phyloP scores from a whole-genome alignment of 2,888 invertebrate species.

The Stenodema calcarata region DNA sequence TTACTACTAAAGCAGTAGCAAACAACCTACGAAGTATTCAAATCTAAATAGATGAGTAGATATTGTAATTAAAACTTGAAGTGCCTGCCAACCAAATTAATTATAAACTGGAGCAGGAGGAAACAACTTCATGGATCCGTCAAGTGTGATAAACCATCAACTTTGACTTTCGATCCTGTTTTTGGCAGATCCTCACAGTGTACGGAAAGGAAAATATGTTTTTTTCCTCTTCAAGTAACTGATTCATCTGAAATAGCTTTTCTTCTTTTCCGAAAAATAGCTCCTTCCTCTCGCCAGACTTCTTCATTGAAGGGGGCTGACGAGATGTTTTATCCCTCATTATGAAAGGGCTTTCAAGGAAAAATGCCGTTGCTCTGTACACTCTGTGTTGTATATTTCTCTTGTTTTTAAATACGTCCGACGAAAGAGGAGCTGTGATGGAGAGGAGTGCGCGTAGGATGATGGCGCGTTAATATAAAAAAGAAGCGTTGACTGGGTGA shows the following conservation, averaged over 20 bases:
- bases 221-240: not conserved
- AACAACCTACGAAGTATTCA: too few relatives aligned
- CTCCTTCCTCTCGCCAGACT: not conserved
- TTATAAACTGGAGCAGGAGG: too few relatives aligned
- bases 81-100: too few relatives aligned
- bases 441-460: not conserved
- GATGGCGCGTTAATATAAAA: not conserved
- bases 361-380: not conserved
- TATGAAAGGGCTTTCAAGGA: not conserved
- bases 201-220: too few relatives aligned
- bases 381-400: not conserved
- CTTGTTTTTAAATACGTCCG: not conserved
- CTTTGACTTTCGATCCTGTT: too few relatives aligned
- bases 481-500: constrained; percentile 6
- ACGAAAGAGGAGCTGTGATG: not conserved
- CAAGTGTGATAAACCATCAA: too few relatives aligned
- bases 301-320: not conserved
- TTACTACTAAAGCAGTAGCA: too few relatives aligned
- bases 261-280: not conserved
- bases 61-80: too few relatives aligned
- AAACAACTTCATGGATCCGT: too few relatives aligned
- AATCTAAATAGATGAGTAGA: too few relatives aligned
- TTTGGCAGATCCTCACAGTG: too few relatives aligned
- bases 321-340: not conserved
- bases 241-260: not conserved